phyloP scores from a whole-genome alignment of 2,113 vertebrate species.

The Rattus rattus region DNA sequence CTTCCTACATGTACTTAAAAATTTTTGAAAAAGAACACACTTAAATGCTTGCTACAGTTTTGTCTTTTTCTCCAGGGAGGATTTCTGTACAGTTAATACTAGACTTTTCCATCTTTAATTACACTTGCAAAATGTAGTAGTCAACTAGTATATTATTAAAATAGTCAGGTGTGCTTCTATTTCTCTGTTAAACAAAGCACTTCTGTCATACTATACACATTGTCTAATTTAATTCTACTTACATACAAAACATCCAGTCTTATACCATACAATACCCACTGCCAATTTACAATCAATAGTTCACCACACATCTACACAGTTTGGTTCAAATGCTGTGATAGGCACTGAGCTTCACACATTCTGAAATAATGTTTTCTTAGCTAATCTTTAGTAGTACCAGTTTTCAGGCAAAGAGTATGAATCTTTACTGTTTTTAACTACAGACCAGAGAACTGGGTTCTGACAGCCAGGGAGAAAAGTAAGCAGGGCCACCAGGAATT shows the following conservation, averaged over 20 bases:
- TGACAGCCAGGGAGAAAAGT: not conserved
- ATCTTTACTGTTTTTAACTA: not conserved
- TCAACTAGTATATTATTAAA: slow-evolving; percentile 13
- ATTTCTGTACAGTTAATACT: not conserved
- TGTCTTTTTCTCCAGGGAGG: not conserved
- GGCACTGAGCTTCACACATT: not conserved
- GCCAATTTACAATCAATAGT: not conserved
- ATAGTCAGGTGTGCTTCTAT: not conserved
- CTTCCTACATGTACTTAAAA: slow-evolving; percentile 2
- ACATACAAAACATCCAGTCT: not conserved
- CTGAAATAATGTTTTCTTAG: not conserved
- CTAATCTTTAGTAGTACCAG: not conserved
- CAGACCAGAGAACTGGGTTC: not conserved
- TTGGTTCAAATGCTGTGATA: not conserved
- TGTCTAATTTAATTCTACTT: not conserved
- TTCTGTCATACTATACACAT: not conserved
- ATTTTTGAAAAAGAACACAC: not conserved
- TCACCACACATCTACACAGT: not conserved
- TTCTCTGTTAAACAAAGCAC: not conserved
- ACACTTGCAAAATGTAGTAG: not conserved
- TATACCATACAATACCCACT: no score
- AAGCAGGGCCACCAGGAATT: not conserved
- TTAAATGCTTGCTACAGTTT: not conserved
- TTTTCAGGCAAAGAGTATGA: not conserved
- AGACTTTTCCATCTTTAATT: not conserved